Evolutionary conservation across 2,113 vertebrate species (phyloP), one percentile per base, ranked within the genome.

Genomic region (Cyanoderma ruficeps): DNA sequence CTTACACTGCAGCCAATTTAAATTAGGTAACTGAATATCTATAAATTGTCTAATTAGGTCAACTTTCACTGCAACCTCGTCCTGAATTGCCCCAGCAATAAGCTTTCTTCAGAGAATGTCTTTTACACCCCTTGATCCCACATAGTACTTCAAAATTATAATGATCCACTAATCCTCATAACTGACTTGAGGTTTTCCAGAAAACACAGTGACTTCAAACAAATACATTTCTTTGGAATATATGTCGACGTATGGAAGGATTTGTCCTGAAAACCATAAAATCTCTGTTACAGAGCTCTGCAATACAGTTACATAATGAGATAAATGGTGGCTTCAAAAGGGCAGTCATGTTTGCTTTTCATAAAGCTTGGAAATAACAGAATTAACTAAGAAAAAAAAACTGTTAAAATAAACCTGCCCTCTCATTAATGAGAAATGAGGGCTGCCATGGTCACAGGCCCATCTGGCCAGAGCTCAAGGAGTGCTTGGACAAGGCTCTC

Each of bases 31-130:
- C 85, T 69, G 42, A 79, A 33, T 78, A 76, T 41, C 87, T 95
- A 87, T 61, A 82, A 76, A 85, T 83, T 71, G 52, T 71, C 72
- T 96, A 94, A 95, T 70, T 81, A 93, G 95, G 91, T 41, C 85
- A 55, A 2, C 27, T 92, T 89, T 52, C 74, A 92, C 27, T 56
- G 89, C 55, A 81, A 27, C 44, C 59, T 88, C 44, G 1, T 46
- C 91, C 92, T 93, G 83, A 83, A 87, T 65, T 24, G 42, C 15
- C 77, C 87, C 77, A 85, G 74, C 44, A 83, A 44, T 16, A 18
- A 55, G 60, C 59, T 76, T 75, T 65, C 64, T 49, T 69, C 52
- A 59, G 74, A 82, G 25, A 70, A 76, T 67, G 55, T 76, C 59
- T 65, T 84, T 90, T 50, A 81, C 15, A 69, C 11, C 20, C 53